Percentiles rank a stretch among this genome's conserved stretches.
These are phyloP conservation scores for Pseudococcus jackbeardsleyi DNA, from an alignment of 2,888 invertebrate species.

Conservation along the genomic window DNA sequence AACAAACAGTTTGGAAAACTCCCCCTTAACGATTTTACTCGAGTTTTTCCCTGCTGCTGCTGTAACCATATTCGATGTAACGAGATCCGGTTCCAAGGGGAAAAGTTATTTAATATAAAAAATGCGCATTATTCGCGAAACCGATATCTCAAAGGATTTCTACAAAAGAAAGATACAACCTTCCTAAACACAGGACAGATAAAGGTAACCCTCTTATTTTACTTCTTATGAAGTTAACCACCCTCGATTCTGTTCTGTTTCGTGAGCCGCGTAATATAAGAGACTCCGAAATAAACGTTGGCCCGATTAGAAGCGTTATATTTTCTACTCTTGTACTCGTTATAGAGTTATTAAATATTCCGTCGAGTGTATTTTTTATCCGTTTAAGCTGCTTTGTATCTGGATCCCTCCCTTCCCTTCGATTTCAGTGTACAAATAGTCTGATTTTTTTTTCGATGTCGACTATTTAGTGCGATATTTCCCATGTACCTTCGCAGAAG, in stretches of 20 bases:
- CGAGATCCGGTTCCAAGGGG: conserved; percentile 27
- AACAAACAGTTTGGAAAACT: conserved; percentile 19
- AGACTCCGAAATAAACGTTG: conserved; percentile 41
- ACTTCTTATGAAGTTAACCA: neutral
- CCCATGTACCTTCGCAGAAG: neutral
- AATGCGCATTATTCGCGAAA: conserved; percentile 58
- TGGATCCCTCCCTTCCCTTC: neutral
- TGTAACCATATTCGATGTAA: conserved; percentile 13
- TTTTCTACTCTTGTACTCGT: conserved; percentile 11
- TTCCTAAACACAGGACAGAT: conserved; percentile 42
- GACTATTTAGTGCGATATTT: neutral
- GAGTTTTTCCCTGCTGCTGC: neutral
- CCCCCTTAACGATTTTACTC: neutral
- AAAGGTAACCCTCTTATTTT: conserved; percentile 50
- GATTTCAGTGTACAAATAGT: neutral
- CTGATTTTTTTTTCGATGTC: neutral
- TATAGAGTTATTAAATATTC: conserved; percentile 57
- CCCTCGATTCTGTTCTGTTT: conserved; percentile 8
- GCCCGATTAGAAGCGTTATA: conserved; percentile 44
- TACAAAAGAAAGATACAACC: conserved; percentile 11
- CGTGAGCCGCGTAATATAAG: neutral
- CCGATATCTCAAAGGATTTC: conserved; percentile 60
- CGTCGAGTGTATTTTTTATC: conserved; percentile 37
- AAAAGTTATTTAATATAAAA: conserved; percentile 44
- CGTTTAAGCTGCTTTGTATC: conserved; percentile 21